phyloP scores from a whole-genome alignment of 2,888 invertebrate species.

The Epinotia demarniana region DNA sequence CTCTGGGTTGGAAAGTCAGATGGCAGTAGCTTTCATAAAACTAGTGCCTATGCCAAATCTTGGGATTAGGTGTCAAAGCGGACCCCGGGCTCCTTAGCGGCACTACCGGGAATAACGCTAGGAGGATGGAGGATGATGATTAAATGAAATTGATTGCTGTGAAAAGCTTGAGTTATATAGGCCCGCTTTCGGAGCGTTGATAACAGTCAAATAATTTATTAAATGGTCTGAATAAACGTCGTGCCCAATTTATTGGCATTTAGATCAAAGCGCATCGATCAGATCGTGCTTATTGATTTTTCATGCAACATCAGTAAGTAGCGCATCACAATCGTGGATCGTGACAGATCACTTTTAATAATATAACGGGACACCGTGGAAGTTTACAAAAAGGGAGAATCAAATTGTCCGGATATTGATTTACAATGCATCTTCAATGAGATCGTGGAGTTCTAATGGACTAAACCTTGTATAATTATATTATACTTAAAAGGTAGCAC shows the following conservation, averaged over 20 bases:
- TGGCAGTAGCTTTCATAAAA: no score
- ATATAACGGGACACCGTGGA: slow-evolving; percentile 57
- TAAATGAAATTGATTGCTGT: not conserved
- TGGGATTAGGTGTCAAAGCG: no score
- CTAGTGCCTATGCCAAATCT: no score
- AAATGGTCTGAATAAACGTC: slow-evolving; percentile 19
- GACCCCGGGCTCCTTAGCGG: no score
- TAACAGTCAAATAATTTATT: slow-evolving; percentile 24
- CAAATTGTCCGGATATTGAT: slow-evolving; percentile 37
- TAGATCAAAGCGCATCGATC: slow-evolving; percentile 47
- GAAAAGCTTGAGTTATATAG: not conserved
- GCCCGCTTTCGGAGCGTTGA: not conserved
- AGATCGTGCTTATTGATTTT: slow-evolving; percentile 63
- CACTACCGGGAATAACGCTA: no score
- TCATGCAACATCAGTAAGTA: slow-evolving; percentile 56
- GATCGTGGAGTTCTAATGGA: slow-evolving; percentile 20
- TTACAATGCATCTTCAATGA: slow-evolving; percentile 30
- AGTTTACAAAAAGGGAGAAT: slow-evolving; percentile 44
- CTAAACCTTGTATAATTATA: slow-evolving; percentile 1
- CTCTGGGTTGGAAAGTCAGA: no score
- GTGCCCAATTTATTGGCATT: slow-evolving; percentile 40
- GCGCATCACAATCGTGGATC: slow-evolving; percentile 57
- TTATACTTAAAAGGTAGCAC: not conserved
- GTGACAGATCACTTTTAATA: slow-evolving; percentile 61
- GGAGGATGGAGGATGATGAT: not conserved